A percentile compares a stretch with the other conserved stretches of the same genome.
phyloP scores from a whole-genome alignment of 2,797 vertebrate genomes.

The Coendou prehensilis region DNA sequence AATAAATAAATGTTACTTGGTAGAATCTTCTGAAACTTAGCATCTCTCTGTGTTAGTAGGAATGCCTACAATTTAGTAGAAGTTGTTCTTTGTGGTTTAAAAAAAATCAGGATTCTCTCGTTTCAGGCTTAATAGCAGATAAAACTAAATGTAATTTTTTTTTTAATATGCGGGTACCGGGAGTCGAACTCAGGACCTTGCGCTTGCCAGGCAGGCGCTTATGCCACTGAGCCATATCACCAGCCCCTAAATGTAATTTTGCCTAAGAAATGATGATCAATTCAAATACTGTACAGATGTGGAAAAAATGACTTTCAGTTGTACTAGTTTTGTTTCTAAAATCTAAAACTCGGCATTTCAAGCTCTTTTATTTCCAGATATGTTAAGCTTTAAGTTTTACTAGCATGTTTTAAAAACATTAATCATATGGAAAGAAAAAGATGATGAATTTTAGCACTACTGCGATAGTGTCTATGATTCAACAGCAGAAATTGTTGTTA shows the following conservation, averaged over 20 bases:
- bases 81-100: conserved; percentile 51
- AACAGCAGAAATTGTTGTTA: conserved; percentile 87
- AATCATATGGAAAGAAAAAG: conserved; percentile 83
- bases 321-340: conserved; percentile 83
- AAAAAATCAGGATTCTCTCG: background rate
- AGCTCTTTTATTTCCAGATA: conserved; percentile 78
- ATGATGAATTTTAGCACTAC: conserved; percentile 84
- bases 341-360: conserved; percentile 83
- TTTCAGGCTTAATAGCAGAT: conserved; percentile 83
- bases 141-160: conserved; percentile 84
- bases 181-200: too few species aligned
- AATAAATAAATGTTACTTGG: background rate
- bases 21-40: conserved; percentile 29
- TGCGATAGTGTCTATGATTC: conserved; percentile 84
- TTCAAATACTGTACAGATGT: conserved; percentile 78
- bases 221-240: too few species aligned
- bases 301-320: conserved; percentile 81
- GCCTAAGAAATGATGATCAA: conserved; percentile 84
- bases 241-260: conserved; percentile 81
- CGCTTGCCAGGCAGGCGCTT: too few species aligned
- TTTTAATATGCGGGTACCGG: too few species aligned
- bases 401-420: conserved; percentile 82
- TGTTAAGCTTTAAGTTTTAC: conserved; percentile 81
- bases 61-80: conserved; percentile 49
- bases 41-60: background rate